A percentile compares a stretch with the other conserved stretches of the same genome.
Conservation (phyloP, 2,113 vertebrate species). For the Hydrolagus affinis region DNA sequence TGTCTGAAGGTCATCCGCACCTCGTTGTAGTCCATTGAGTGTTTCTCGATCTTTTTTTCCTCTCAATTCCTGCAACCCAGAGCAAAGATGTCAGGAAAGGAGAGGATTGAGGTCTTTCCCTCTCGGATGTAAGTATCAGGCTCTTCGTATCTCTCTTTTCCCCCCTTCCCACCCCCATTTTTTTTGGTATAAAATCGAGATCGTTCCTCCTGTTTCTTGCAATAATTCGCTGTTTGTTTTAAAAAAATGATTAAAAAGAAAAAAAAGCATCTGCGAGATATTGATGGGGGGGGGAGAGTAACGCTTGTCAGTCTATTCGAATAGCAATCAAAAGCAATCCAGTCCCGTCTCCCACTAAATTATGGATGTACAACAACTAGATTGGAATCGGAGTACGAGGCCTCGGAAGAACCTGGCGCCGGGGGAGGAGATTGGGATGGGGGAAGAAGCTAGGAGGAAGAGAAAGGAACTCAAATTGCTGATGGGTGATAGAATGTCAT, state of each 20-base stretch:
- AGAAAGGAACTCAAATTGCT: background rate
- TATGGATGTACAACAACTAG: background rate
- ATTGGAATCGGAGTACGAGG: no score
- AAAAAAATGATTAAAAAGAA: no score
- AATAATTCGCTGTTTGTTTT: no score
- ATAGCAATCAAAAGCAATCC: background rate
- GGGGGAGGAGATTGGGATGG: background rate
- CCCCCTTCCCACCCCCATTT: no score
- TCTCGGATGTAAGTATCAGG: constrained; percentile 83
- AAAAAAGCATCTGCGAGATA: no score
- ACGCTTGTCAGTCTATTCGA: no score
- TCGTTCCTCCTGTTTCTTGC: background rate
- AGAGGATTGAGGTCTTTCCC: constrained; percentile 90
- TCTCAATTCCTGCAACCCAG: background rate
- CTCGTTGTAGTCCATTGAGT: background rate
- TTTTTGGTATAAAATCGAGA: no score
- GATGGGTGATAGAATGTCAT: background rate
- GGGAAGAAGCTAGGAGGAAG: background rate
- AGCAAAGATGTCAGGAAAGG: constrained; percentile 82
- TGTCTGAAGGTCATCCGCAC: background rate
- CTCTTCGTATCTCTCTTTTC: no score
- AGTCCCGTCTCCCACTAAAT: background rate
- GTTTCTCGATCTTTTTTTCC: background rate
- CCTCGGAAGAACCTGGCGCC: background rate
- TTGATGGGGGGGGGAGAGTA: no score